These are phyloP conservation scores for Drosophila melanosoma DNA, from an alignment of 2,888 invertebrate species.

Conservation along the genomic window DNA sequence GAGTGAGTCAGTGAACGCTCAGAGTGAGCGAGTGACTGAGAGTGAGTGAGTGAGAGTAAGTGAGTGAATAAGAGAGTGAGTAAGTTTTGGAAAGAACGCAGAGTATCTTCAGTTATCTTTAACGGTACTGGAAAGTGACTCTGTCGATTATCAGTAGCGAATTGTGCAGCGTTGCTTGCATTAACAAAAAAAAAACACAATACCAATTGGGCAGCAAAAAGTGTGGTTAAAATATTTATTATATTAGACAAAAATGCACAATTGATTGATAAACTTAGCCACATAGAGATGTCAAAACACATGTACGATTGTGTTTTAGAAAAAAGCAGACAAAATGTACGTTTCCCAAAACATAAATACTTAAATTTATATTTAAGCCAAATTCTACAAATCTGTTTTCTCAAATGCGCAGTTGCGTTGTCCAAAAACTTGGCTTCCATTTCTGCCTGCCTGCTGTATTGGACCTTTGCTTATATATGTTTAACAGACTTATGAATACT, in stretches of 20 bases:
- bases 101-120: constrained; percentile 82
- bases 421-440: constrained; percentile 60
- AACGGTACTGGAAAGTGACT: constrained; percentile 83
- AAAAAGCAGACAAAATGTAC: constrained; percentile 33
- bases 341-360: constrained; percentile 31
- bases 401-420: constrained; percentile 29
- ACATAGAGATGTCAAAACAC: neutral
- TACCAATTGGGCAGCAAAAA: constrained; percentile 63
- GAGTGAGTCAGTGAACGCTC: too few species aligned
- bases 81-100: constrained; percentile 82
- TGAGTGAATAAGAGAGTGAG: too few species aligned
- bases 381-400: constrained; percentile 33
- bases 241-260: constrained; percentile 68
- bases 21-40: too few species aligned
- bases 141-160: constrained; percentile 80
- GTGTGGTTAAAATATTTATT: constrained; percentile 51
- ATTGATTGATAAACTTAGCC: constrained; percentile 34
- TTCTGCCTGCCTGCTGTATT: constrained; percentile 38
- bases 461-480: constrained; percentile 30
- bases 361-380: constrained; percentile 17
- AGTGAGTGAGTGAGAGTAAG: too few species aligned
- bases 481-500: constrained; percentile 67
- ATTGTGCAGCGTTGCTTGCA: constrained; percentile 55
- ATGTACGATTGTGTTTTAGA: constrained; percentile 1
- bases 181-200: constrained; percentile 25